Conservation (phyloP, 2,797 vertebrate species). For the Decapterus maruadsi region DNA sequence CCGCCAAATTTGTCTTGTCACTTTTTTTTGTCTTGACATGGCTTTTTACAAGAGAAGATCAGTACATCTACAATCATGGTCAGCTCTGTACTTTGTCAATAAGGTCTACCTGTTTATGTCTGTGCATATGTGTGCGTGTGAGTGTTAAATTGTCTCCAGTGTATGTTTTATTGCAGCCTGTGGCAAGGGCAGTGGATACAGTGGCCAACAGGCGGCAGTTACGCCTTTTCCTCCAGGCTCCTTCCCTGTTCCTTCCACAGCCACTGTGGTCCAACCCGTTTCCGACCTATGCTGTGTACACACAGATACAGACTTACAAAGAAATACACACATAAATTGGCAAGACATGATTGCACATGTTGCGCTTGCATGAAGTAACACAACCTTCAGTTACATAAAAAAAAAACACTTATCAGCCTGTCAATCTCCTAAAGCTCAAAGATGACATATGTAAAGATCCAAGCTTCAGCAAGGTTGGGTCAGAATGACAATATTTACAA, state of each 20-base stretch:
- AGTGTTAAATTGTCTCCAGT: conserved; percentile 56
- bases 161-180: conserved; percentile 72
- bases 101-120: conserved; percentile 25
- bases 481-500: conserved; percentile 58
- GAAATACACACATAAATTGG: conserved; percentile 33
- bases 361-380: conserved; percentile 33
- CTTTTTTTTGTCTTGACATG: conserved; percentile 39
- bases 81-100: conserved; percentile 37
- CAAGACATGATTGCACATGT: conserved; percentile 25
- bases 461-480: conserved; percentile 4
- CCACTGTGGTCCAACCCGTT: conserved; percentile 68
- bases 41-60: conserved; percentile 51
- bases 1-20: conserved; percentile 18
- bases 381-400: not conserved
- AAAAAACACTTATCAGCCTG: not conserved
- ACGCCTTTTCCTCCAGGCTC: conserved; percentile 85
- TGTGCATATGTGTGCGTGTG: conserved; percentile 26
- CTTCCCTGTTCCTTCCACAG: conserved; percentile 80
- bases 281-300: conserved; percentile 66
- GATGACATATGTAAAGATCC: not conserved
- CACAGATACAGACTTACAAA: conserved; percentile 57
- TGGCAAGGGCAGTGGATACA: conserved; percentile 66
- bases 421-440: conserved; percentile 11
- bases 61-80: conserved; percentile 20
- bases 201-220: conserved; percentile 63